Conservation (phyloP, 1,140 invertebrate species). For the Heliothis virescens region DNA sequence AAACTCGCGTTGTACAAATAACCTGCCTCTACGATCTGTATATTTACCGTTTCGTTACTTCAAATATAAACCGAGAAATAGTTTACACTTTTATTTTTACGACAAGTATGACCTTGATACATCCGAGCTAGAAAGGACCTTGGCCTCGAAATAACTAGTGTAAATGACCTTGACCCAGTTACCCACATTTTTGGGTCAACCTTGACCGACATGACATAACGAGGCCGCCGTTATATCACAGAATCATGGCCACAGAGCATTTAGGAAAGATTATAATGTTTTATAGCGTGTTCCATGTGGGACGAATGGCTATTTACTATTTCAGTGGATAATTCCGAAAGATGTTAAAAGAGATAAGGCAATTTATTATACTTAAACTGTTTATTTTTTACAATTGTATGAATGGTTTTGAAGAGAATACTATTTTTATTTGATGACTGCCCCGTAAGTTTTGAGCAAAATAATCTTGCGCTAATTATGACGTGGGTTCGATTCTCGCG, state of each 20-base stretch:
- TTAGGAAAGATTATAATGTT: conserved; percentile 9
- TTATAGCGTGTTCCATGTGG: not conserved
- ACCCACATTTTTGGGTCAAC: conserved; percentile 33
- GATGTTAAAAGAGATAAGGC: no score
- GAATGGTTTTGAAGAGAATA: no score
- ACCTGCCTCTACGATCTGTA: not conserved
- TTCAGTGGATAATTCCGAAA: no score
- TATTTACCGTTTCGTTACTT: not conserved
- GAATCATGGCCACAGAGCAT: conserved; percentile 19
- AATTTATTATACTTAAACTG: no score
- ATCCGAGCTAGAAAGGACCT: conserved; percentile 35
- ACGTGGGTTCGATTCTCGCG: no score
- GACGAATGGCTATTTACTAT: no score
- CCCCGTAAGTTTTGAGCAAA: no score
- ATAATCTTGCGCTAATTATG: no score
- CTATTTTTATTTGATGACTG: no score
- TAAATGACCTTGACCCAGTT: conserved; percentile 31
- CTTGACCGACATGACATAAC: conserved; percentile 40
- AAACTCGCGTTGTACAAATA: no score
- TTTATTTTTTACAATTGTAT: no score
- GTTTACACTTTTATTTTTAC: conserved; percentile 21
- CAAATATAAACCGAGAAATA: not conserved
- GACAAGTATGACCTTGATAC: conserved; percentile 35
- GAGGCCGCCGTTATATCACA: conserved; percentile 41
- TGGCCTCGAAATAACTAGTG: conserved; percentile 29